Percentiles rank a stretch among this genome's conserved stretches.
phyloP scores from a whole-genome alignment of 2,797 vertebrate species.

The Pangasius macronema region DNA sequence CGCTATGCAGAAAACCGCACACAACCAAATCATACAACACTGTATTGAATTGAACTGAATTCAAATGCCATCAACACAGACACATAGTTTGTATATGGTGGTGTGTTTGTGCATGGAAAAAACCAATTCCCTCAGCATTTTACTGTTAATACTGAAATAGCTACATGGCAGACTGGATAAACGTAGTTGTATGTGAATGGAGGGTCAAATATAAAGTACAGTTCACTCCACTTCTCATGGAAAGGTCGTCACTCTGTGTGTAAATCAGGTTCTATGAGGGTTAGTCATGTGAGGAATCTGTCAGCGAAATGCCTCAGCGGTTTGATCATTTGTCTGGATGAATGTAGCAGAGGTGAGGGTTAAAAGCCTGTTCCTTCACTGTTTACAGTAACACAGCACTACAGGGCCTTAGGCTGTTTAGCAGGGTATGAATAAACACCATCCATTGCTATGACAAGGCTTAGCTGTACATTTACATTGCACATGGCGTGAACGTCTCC shows the following conservation, averaged over 20 bases:
- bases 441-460: conserved; percentile 57
- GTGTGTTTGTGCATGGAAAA: not conserved
- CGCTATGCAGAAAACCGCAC: not conserved
- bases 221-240: not conserved
- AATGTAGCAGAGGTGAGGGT: conserved; percentile 57
- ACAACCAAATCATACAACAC: not conserved
- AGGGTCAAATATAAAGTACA: conserved; percentile 3
- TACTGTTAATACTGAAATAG: not conserved
- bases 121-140: not conserved
- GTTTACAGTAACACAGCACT: conserved; percentile 57
- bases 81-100: not conserved
- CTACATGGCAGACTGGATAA: not conserved
- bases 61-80: not conserved
- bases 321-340: conserved; percentile 51
- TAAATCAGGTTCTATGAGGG: conserved; percentile 41
- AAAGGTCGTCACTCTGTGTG: not conserved
- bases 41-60: not conserved
- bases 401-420: conserved; percentile 54
- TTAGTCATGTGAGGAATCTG: conserved; percentile 14
- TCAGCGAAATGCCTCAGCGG: conserved; percentile 28
- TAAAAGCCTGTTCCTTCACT: conserved; percentile 61
- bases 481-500: not conserved
- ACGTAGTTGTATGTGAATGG: not conserved
- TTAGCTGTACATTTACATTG: conserved; percentile 34
- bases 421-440: conserved; percentile 55